Evolutionary conservation across 2,797 vertebrate genomes (phyloP), one percentile per base, ranked within the genome.

Genomic region (Helarctos malayanus): DNA sequence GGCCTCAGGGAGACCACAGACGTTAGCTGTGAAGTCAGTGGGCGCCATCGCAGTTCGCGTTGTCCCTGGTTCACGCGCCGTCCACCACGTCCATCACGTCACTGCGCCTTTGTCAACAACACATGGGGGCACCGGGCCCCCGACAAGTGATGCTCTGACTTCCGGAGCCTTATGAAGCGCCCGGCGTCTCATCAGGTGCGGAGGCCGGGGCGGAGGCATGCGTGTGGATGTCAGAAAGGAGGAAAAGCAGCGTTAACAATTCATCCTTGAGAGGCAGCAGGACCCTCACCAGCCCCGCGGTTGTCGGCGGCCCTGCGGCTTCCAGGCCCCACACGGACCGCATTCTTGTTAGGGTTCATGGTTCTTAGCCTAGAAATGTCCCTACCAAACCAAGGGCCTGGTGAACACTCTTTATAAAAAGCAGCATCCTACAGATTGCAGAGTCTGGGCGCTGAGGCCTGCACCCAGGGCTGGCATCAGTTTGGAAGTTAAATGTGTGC

Each of bases 41-140:
- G n/a, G n/a, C 2, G 9, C 29, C 32, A 27, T 7, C 2, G 23
- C 23, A 3, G 23, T 8, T 38, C 12, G 13, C 23, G 8, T 23
- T 1, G 41, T 32, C 45, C 15, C 73, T 32, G 5, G 21, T 29
- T 32, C 2, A 27, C 4, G 27, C 4, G 8, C 7, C 8, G 8
- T 47, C 27, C 27, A 45, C 11, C 45, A 1, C 0, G 8, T 47
- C 27, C 27, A 27, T 4, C 73, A 1, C 0, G 1, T 16, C 45
- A 18, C 45, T 29, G 19, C 9, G 29, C 27, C 27, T 15, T 5
- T 76, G 47, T 52, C 29, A 11, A 4, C 29, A 6, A 2, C 5
- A 8, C 9, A 5, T 0, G 47, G 45, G 27, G 45, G 29, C 73
- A 8, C 29, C 16, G 8, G 73, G 73, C 15, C 68, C 5, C 10